These are phyloP conservation scores for Dallia pectoralis DNA, from an alignment of 2,797 vertebrate species.

Conservation along the genomic window DNA sequence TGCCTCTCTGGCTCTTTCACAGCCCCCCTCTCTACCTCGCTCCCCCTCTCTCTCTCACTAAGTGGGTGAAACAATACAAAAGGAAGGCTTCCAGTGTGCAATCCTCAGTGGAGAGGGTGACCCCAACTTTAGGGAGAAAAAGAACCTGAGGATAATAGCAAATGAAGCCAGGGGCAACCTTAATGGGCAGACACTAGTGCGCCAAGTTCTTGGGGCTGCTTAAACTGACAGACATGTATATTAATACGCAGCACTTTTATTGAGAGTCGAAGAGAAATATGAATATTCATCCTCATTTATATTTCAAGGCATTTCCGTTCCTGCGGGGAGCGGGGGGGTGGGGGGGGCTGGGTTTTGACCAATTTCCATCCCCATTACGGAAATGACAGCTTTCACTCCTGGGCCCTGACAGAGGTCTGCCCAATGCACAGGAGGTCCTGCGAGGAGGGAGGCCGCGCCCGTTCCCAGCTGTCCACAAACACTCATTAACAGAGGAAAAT, in stretches of 20 bases:
- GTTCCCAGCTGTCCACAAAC: constrained; percentile 99
- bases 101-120: constrained; percentile 79
- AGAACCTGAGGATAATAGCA: constrained; percentile 86
- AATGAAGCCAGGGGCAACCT: constrained; percentile 88
- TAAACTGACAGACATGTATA: constrained; percentile 96
- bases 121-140: constrained; percentile 75
- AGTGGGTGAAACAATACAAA: constrained; percentile 76
- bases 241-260: constrained; percentile 94
- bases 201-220: constrained; percentile 73
- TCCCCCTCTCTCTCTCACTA: constrained; percentile 60
- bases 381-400: constrained; percentile 98
- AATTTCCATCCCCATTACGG: constrained; percentile 94
- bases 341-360: constrained; percentile 86
- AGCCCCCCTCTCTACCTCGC: too few species aligned
- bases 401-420: constrained; percentile 98
- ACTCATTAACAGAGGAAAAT: constrained; percentile 99
- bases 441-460: constrained; percentile 81
- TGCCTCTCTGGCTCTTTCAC: constrained; percentile 68
- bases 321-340: constrained; percentile 84
- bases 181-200: constrained; percentile 83
- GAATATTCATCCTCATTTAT: constrained; percentile 99
- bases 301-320: constrained; percentile 97
- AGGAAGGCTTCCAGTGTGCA: constrained; percentile 72
- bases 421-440: constrained; percentile 89
- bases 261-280: constrained; percentile 81